Base-by-base conservation (phyloP, 2,797 vertebrate genomes). In the Varecia variegata region DNA sequence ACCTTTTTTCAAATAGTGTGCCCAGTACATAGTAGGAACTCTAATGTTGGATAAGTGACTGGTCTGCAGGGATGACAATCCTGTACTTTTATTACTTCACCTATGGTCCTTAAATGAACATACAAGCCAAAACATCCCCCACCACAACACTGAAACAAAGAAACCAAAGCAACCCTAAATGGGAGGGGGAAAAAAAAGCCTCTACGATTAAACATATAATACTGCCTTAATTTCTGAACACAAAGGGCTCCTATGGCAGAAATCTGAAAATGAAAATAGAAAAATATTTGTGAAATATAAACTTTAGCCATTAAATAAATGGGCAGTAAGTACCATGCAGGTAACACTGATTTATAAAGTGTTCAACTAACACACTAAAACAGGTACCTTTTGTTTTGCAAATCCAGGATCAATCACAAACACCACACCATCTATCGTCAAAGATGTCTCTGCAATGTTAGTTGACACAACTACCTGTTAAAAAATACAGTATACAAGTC, bases 371-470 rank as follows among this genome's bases (percentile, higher is more conserved):
- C 40, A 45, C 30, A 58, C 17, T 68, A 70, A 38, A 56, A 56
- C 14, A 35, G 4, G 98, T 99, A 99, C 99, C 99, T 99, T 99
- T 99, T 99, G 99, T 98, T 99, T 99, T 67, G 99, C 99, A 99
- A 99, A 99, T 98, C 99, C 99, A 52, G 99, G 99, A 99, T 99
- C 99, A 97, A 99, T 99, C 98, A 99, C 99, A 98, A 99, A 99
- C 95, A 99, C 99, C 95, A 99, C 99, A 4, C 99, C 99, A 79
- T 99, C 99, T 97, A 99, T 99, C 98, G 99, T 99, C 98, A 99
- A 99, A 85, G 99, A 99, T 7, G 99, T 99, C 98, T 99, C 99
- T 0, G 99, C 99, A n/a, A 99, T 99, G 98, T 99, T 99, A 97
- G 99, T 99, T 79, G 99, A 99, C 97, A 99, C 99, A 74, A 99